A percentile compares a stretch with the other conserved stretches of the same genome.
Conservation (phyloP, 2,113 vertebrate species). For the Bubo blakistoni region DNA sequence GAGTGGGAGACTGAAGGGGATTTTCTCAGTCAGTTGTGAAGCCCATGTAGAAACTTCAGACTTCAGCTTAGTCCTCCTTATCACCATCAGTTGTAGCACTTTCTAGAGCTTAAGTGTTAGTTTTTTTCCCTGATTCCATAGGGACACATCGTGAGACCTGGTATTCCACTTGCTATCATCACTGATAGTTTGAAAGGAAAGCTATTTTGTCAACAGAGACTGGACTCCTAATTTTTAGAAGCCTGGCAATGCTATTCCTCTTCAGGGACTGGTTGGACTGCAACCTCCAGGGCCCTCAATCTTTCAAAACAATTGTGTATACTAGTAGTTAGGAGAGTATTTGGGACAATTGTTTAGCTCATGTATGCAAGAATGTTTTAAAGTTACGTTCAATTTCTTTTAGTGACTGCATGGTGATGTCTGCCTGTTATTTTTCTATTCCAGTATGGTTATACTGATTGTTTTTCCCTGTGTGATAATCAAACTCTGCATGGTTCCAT, state of each 20-base stretch:
- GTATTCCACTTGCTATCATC: background rate
- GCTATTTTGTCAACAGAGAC: background rate
- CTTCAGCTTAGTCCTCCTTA: background rate
- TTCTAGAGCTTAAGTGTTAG: background rate
- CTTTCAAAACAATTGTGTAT: background rate
- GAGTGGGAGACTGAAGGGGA: background rate
- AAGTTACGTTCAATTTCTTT: background rate
- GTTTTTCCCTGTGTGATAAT: background rate
- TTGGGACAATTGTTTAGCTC: background rate
- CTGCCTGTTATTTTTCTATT: background rate
- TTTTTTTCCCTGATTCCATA: background rate
- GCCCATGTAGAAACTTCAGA: background rate
- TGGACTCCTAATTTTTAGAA: background rate
- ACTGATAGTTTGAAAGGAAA: background rate
- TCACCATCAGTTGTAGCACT: background rate
- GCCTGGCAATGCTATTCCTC: background rate
- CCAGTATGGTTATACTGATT: background rate
- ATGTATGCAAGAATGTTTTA: background rate
- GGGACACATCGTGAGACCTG: background rate
- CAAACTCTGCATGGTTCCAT: background rate
- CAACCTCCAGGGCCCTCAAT: background rate
- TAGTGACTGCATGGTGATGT: background rate
- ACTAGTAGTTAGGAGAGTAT: background rate
- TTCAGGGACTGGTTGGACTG: background rate
- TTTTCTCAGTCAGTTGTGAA: background rate